A percentile compares a stretch with the other conserved stretches of the same genome.
Conservation (phyloP, 2,113 vertebrate species). For the Hucho hucho region DNA sequence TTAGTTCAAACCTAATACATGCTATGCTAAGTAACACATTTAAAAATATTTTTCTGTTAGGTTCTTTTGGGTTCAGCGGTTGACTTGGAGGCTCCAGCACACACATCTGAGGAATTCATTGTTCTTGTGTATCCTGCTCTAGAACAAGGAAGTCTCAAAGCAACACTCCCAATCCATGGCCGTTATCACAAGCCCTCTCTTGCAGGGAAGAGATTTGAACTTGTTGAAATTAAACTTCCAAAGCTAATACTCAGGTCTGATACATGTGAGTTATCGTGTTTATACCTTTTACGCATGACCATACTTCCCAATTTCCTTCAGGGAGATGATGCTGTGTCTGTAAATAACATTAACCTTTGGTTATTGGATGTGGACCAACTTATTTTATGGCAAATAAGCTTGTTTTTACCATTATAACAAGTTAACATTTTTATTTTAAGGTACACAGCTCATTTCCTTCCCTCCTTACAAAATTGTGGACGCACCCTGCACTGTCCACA, state of each 20-base stretch:
- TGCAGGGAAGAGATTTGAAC: slow-evolving; percentile 31
- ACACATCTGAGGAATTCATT: slow-evolving; percentile 70
- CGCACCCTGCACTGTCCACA: slow-evolving; percentile 64
- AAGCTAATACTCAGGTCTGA: slow-evolving; percentile 71
- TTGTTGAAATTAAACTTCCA: slow-evolving; percentile 71
- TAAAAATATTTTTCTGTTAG: slow-evolving; percentile 57
- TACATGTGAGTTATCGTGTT: slow-evolving; percentile 52
- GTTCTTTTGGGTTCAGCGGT: slow-evolving; percentile 73
- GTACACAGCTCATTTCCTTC: slow-evolving; percentile 47
- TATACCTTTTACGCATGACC: neutral
- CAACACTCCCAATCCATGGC: slow-evolving; percentile 79
- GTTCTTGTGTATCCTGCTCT: slow-evolving; percentile 73
- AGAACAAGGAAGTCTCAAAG: slow-evolving; percentile 57
- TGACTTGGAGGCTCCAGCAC: slow-evolving; percentile 85
- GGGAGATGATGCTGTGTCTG: neutral
- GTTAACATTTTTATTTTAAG: slow-evolving; percentile 63
- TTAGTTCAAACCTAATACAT: no score
- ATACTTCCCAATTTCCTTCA: no score
- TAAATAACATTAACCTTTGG: neutral
- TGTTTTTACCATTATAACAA: neutral
- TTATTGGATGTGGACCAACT: neutral
- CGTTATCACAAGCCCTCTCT: slow-evolving; percentile 83
- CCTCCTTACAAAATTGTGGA: slow-evolving; percentile 45
- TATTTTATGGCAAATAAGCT: neutral
- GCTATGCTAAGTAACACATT: slow-evolving; percentile 71